A percentile compares a stretch with the other conserved stretches of the same genome.
These are phyloP conservation scores for Morphnarchus princeps DNA, from an alignment of 2,113 vertebrate species.

Conservation along the genomic window DNA sequence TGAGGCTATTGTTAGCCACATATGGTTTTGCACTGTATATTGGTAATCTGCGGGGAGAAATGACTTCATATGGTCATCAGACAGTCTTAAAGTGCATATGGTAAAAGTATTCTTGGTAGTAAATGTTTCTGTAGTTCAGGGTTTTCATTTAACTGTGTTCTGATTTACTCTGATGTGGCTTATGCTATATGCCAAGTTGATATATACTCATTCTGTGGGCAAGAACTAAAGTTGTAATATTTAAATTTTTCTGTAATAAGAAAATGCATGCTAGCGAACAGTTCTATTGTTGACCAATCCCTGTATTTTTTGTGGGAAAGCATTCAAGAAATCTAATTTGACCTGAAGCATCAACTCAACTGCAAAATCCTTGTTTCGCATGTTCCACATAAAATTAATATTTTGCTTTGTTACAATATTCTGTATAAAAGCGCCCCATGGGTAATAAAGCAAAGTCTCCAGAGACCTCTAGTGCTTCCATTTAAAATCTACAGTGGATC, in stretches of 20 bases:
- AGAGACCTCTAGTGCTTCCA: slow-evolving; percentile 56
- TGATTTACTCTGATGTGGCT: not conserved
- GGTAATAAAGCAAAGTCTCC: slow-evolving; percentile 21
- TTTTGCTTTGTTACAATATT: not conserved
- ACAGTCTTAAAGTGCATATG: not conserved
- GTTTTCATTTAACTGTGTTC: not conserved
- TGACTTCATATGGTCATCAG: not conserved
- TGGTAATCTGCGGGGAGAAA: not conserved
- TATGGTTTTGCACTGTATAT: not conserved
- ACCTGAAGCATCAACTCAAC: not conserved
- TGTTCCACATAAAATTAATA: not conserved
- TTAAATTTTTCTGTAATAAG: not conserved
- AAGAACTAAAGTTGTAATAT: not conserved
- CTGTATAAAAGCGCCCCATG: not conserved
- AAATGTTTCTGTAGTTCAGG: not conserved
- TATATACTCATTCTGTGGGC: not conserved
- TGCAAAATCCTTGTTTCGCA: not conserved
- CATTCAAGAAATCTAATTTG: not conserved
- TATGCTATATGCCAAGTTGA: not conserved
- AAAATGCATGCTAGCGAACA: not conserved
- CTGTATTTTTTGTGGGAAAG: not conserved
- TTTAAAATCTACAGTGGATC: not conserved
- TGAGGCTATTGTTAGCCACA: not conserved
- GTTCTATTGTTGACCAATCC: not conserved
- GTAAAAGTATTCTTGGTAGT: not conserved